Evolutionary conservation across 2,797 vertebrate genomes (phyloP).

Genomic region (Lagocephalus sceleratus): DNA sequence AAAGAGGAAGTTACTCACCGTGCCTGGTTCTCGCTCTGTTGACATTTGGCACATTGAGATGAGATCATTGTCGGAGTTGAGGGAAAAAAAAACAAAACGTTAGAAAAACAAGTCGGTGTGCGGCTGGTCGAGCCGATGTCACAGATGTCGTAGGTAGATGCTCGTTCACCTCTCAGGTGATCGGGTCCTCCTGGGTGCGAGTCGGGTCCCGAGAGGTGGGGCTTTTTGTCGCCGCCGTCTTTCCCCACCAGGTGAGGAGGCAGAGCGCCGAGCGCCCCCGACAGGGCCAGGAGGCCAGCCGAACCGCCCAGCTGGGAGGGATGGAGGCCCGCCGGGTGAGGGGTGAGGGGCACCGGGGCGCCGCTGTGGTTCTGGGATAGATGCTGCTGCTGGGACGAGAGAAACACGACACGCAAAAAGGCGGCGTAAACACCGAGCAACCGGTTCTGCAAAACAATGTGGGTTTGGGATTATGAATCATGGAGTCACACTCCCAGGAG

Average conservation of each 20-base stretch:
- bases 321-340: constrained; percentile 91
- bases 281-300: constrained; percentile 88
- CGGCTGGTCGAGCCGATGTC: too few species aligned
- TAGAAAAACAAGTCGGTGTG: constrained; percentile 27
- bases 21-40: constrained; percentile 91
- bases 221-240: constrained; percentile 87
- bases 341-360: constrained; percentile 89
- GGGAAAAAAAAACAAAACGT: constrained; percentile 8
- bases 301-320: constrained; percentile 88
- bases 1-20: constrained; percentile 83
- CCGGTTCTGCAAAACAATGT: too few species aligned
- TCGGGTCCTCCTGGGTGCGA: constrained; percentile 82
- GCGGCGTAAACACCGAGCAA: neutral
- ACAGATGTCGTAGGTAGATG: constrained; percentile 26
- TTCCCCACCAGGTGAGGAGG: constrained; percentile 89
- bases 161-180: constrained; percentile 92
- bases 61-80: constrained; percentile 40
- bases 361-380: constrained; percentile 91
- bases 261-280: constrained; percentile 86
- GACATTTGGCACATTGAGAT: constrained; percentile 81
- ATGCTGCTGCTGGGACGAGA: constrained; percentile 85
- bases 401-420: neutral
- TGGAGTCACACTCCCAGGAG: too few species aligned
- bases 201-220: constrained; percentile 64
- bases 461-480: too few species aligned